A percentile compares a stretch with the other conserved stretches of the same genome.
phyloP scores from a whole-genome alignment of 2,888 invertebrate species.

The Callinectes sapidus region DNA sequence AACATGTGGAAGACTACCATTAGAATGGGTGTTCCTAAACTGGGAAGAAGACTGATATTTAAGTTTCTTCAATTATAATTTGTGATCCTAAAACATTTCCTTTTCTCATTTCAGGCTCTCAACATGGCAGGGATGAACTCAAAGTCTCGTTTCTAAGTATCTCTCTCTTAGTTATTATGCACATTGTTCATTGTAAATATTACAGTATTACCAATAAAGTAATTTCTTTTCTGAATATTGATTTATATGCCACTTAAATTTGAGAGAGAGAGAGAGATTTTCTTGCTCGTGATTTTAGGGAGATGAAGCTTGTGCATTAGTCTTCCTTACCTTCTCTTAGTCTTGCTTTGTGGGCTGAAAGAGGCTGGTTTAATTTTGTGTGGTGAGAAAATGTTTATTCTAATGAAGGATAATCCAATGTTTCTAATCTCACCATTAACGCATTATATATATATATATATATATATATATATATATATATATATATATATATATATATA shows the following conservation, averaged over 20 bases:
- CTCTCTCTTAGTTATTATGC: background rate
- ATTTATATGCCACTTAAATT: background rate
- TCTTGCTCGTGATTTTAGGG: background rate
- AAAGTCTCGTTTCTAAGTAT: slow-evolving; percentile 38
- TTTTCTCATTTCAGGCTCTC: slow-evolving; percentile 52
- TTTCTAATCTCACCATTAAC: no score
- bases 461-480: no score
- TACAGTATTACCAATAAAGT: background rate
- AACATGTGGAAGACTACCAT: no score
- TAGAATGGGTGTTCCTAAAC: no score
- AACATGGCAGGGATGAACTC: slow-evolving; percentile 63
- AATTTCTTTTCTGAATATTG: background rate
- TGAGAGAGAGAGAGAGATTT: background rate
- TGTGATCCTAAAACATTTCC: background rate
- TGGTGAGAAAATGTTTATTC: no score
- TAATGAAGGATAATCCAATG: no score
- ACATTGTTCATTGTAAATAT: slow-evolving; percentile 2
- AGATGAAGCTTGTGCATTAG: no score
- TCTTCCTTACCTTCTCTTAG: background rate
- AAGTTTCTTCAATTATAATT: background rate
- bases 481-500: no score
- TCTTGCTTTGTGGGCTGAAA: no score
- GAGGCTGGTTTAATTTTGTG: no score
- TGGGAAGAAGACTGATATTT: background rate
- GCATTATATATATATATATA: no score